Evolutionary conservation across 2,888 invertebrate species (phyloP).

Genomic region (Automeris io): DNA sequence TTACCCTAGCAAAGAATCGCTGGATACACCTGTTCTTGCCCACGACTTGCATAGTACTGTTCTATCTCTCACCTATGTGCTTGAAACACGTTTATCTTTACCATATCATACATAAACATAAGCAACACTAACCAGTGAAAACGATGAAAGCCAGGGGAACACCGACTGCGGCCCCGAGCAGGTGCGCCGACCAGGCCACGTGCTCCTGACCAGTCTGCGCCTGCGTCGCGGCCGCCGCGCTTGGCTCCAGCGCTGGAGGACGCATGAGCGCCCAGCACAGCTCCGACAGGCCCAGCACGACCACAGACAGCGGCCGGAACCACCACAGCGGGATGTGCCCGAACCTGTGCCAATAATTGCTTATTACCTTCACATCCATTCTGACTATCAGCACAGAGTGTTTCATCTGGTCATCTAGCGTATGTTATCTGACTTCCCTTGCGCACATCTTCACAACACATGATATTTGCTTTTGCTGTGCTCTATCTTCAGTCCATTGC

Average conservation of each 20-base stretch:
- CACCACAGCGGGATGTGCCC: slow-evolving; percentile 67
- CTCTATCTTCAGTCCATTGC: too few species aligned
- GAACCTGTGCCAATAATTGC: too few species aligned
- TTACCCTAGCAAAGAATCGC: too few species aligned
- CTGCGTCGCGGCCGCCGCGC: slow-evolving; percentile 16
- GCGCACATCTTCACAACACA: too few species aligned
- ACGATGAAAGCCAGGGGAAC: slow-evolving; percentile 79
- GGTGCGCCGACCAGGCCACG: slow-evolving; percentile 84
- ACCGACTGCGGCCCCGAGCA: slow-evolving; percentile 82
- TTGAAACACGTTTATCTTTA: too few species aligned
- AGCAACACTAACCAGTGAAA: slow-evolving; percentile 53
- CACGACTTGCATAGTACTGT: too few species aligned
- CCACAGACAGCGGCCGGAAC: slow-evolving; percentile 77
- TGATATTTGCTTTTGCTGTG: too few species aligned
- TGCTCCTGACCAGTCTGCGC: slow-evolving; percentile 26
- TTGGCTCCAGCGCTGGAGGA: slow-evolving; percentile 4
- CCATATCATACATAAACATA: neutral
- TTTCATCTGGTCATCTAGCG: too few species aligned
- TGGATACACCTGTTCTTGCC: too few species aligned
- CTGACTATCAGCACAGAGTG: neutral
- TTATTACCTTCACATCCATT: neutral
- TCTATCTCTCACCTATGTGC: too few species aligned
- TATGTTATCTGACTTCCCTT: too few species aligned
- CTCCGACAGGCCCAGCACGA: slow-evolving; percentile 70
- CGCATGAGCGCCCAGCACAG: slow-evolving; percentile 8